Conservation (phyloP, 2,113 vertebrate species). For the Zosterops hypoxanthus region DNA sequence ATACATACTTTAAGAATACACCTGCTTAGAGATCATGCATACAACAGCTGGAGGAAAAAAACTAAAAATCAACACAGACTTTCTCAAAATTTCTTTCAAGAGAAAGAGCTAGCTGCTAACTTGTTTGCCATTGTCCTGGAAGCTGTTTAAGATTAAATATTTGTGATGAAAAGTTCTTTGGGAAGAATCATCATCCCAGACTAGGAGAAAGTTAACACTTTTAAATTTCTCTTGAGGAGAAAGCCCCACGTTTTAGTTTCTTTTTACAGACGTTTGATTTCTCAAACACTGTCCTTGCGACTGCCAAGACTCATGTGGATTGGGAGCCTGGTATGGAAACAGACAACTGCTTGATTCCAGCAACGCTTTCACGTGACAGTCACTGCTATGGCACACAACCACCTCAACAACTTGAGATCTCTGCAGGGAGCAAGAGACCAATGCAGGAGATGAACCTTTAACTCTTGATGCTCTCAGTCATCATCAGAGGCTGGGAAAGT, state of each 20-base stretch:
- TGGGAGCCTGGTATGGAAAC: not conserved
- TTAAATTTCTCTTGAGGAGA: not conserved
- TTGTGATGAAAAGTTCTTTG: not conserved
- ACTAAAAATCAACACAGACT: not conserved
- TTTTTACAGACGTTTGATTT: not conserved
- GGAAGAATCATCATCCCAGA: not conserved
- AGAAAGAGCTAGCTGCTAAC: not conserved
- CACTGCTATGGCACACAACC: not conserved
- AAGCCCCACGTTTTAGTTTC: not conserved
- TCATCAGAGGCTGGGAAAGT: not conserved
- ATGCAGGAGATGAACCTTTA: not conserved
- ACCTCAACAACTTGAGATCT: not conserved
- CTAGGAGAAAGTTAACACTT: not conserved
- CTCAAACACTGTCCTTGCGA: not conserved
- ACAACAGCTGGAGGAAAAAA: not conserved
- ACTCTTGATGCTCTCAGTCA: accelerated
- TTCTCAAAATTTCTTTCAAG: not conserved
- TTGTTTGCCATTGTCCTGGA: not conserved
- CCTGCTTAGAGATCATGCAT: not conserved
- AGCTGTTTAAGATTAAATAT: not conserved
- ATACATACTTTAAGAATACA: not conserved
- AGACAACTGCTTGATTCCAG: not conserved
- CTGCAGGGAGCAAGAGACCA: not conserved
- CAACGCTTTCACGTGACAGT: accelerated
- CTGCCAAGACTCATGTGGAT: not conserved